Evolutionary conservation across 1,140 invertebrate genomes (phyloP).

Genomic region (Diplogasteroides magnus): DNA sequence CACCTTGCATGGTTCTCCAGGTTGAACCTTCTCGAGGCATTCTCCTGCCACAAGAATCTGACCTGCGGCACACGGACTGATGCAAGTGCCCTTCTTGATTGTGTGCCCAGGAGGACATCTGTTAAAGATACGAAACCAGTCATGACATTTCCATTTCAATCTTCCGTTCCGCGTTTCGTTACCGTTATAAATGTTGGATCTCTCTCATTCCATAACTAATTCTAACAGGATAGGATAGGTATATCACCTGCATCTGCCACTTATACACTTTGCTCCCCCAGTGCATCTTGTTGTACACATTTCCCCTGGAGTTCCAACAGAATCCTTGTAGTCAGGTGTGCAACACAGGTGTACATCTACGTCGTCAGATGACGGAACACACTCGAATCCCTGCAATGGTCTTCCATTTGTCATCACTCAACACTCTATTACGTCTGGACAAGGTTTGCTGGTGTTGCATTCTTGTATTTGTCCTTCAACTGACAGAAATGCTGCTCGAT

Average conservation of each 20-base stretch:
- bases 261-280: slow-evolving; percentile 19
- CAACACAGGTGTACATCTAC: neutral
- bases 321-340: neutral
- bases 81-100: slow-evolving; percentile 11
- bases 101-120: slow-evolving; percentile 24
- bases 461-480: slow-evolving; percentile 27
- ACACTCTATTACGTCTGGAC: neutral
- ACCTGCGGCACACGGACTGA: slow-evolving; percentile 5
- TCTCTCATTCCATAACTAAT: no score
- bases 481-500: slow-evolving; percentile 26
- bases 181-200: no score
- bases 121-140: neutral
- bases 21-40: slow-evolving; percentile 18
- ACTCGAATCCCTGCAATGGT: neutral
- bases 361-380: neutral
- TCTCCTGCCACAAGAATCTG: slow-evolving; percentile 23
- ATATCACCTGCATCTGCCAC: slow-evolving; percentile 22
- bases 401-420: neutral
- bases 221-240: no score
- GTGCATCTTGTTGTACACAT: slow-evolving; percentile 16
- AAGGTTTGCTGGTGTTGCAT: slow-evolving; percentile 2
- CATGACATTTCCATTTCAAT: neutral
- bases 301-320: neutral
- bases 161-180: no score
- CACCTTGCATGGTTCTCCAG: slow-evolving; percentile 21